These are phyloP conservation scores for Tenthredo amoena DNA, from an alignment of 2,888 invertebrate genomes.

Conservation along the genomic window DNA sequence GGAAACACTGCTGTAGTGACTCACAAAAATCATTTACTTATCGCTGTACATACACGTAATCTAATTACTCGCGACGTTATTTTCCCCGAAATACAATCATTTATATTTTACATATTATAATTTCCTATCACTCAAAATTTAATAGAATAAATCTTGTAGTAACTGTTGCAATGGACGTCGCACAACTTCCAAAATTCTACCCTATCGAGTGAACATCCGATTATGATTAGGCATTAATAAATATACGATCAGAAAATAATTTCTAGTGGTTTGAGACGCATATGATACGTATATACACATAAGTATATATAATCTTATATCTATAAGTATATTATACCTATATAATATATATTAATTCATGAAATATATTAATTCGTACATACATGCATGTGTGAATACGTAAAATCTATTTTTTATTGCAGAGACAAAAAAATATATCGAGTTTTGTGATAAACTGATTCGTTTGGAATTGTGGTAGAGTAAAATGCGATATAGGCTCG, in stretches of 20 bases:
- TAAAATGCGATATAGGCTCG: constrained; percentile 20
- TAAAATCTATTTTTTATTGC: constrained; percentile 7
- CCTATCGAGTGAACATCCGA: background rate
- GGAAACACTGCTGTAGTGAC: background rate
- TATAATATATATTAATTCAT: constrained; percentile 23
- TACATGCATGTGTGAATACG: constrained; percentile 10
- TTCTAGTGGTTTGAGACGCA: background rate
- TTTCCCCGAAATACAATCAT: constrained; percentile 29
- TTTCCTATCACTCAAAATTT: background rate
- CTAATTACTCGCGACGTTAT: constrained; percentile 16
- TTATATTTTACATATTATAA: constrained; percentile 8
- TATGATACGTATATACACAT: background rate
- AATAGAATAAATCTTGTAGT: background rate
- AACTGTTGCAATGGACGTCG: background rate
- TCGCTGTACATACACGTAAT: background rate
- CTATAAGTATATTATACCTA: background rate
- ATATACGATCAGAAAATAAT: background rate
- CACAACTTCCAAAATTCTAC: background rate
- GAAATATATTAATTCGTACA: constrained; percentile 43
- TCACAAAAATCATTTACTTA: background rate
- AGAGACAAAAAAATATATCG: background rate
- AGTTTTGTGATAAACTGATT: constrained; percentile 2
- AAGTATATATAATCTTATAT: background rate
- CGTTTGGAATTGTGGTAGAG: background rate
- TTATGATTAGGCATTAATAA: constrained; percentile 31